phyloP scores from a whole-genome alignment of 2,797 vertebrate genomes.

The Sebastes vulpes region DNA sequence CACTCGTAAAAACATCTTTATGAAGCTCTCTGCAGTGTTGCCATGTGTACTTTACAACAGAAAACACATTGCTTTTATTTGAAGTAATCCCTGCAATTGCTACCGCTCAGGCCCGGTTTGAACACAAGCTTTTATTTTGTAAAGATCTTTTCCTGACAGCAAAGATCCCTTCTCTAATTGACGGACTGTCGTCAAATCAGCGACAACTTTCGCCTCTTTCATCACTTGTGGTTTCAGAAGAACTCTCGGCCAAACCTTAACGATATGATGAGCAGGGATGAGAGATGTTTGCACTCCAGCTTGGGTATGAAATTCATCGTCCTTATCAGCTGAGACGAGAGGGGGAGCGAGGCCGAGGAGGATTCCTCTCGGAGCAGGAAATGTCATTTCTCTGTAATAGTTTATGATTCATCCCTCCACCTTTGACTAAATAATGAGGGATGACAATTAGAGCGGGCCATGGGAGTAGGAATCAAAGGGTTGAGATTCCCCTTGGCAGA shows the following conservation, averaged over 20 bases:
- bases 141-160: slow-evolving; percentile 50
- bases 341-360: slow-evolving; percentile 65
- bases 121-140: slow-evolving; percentile 27
- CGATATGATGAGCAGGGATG: slow-evolving; percentile 28
- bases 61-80: slow-evolving; percentile 67
- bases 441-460: slow-evolving; percentile 85
- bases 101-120: slow-evolving; percentile 38
- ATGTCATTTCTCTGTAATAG: slow-evolving; percentile 80
- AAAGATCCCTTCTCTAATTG: slow-evolving; percentile 60
- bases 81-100: slow-evolving; percentile 47
- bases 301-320: slow-evolving; percentile 61
- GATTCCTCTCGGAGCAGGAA: slow-evolving; percentile 71
- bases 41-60: slow-evolving; percentile 13
- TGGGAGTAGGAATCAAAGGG: slow-evolving; percentile 83
- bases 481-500: slow-evolving; percentile 84
- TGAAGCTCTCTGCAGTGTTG: slow-evolving; percentile 8
- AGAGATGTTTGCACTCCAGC: slow-evolving; percentile 64
- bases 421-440: slow-evolving; percentile 87
- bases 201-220: slow-evolving; percentile 38
- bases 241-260: slow-evolving; percentile 42
- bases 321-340: slow-evolving; percentile 79
- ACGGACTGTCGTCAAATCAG: slow-evolving; percentile 59
- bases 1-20: slow-evolving; percentile 6
- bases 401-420: slow-evolving; percentile 85
- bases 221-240: slow-evolving; percentile 49